phyloP scores from a whole-genome alignment of 2,888 invertebrate genomes.

The Gari tellinella region DNA sequence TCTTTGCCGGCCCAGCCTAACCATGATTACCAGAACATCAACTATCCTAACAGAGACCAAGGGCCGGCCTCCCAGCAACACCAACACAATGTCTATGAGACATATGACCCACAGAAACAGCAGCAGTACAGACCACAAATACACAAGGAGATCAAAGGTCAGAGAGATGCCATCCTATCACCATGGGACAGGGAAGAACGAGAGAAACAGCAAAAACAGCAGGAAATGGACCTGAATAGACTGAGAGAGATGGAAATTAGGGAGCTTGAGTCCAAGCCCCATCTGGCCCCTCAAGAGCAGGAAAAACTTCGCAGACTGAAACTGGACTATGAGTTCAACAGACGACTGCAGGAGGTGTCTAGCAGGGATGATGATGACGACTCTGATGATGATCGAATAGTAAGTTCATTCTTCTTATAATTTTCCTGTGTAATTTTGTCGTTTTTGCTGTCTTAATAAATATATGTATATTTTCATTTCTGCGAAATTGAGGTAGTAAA shows the following conservation, averaged over 20 bases:
- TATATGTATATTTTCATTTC: too few relatives aligned
- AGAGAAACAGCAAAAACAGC: conserved; percentile 91
- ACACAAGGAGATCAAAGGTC: conserved; percentile 55
- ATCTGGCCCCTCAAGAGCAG: conserved; percentile 76
- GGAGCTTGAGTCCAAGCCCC: conserved; percentile 88
- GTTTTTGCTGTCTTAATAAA: too few relatives aligned
- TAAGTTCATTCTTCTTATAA: conserved; percentile 9
- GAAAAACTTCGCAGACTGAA: conserved; percentile 86
- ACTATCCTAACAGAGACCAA: conserved; percentile 53
- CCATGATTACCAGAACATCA: conserved; percentile 69
- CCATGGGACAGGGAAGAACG: conserved; percentile 98
- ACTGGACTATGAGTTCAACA: conserved; percentile 97
- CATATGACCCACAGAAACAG: conserved; percentile 61
- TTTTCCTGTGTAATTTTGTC: too few relatives aligned
- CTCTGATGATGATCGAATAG: conserved; percentile 71
- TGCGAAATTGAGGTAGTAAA: too few relatives aligned
- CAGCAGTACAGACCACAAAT: conserved; percentile 36
- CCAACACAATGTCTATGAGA: conserved; percentile 70
- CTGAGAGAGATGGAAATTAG: conserved; percentile 95
- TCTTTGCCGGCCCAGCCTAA: conserved; percentile 53
- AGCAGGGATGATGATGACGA: conserved; percentile 87
- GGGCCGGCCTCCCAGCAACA: conserved; percentile 41
- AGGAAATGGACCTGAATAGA: conserved; percentile 90
- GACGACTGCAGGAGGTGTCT: conserved; percentile 92
- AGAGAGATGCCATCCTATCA: conserved; percentile 71